Evolutionary conservation across 2,113 vertebrate genomes (phyloP).

Genomic region (Empidonax alnorum): DNA sequence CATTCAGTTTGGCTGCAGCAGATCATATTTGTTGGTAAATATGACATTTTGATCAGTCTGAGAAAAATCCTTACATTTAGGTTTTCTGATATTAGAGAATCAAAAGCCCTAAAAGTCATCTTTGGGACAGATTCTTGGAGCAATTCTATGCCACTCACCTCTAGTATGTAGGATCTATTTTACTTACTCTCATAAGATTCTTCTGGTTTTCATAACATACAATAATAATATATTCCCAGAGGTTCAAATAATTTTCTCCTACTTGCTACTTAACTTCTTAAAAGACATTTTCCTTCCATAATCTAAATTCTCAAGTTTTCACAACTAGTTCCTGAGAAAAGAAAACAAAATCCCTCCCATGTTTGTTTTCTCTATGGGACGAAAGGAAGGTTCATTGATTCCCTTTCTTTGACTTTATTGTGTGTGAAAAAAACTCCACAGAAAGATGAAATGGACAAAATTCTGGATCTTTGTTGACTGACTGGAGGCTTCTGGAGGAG

Average conservation of each 20-base stretch:
- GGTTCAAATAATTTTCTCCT: neutral
- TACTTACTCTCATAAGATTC: neutral
- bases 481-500: neutral
- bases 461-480: neutral
- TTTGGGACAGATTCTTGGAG: neutral
- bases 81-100: neutral
- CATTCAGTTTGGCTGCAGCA: conserved; percentile 46
- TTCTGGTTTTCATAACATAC: neutral
- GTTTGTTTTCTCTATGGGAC: neutral
- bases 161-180: neutral
- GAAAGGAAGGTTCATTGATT: neutral
- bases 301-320: neutral
- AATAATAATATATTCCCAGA: neutral
- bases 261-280: neutral
- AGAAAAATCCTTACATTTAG: conserved; percentile 32
- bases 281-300: neutral
- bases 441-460: neutral
- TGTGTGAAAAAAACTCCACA: neutral
- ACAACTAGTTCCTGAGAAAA: neutral
- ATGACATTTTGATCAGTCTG: conserved; percentile 7
- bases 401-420: neutral
- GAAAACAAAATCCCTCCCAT: neutral
- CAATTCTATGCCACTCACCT: neutral
- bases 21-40: conserved; percentile 57
- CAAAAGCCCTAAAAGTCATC: neutral